These are phyloP conservation scores for Gasterosteus aculeatus DNA, from an alignment of 2,113 vertebrate genomes.

Conservation along the genomic window DNA sequence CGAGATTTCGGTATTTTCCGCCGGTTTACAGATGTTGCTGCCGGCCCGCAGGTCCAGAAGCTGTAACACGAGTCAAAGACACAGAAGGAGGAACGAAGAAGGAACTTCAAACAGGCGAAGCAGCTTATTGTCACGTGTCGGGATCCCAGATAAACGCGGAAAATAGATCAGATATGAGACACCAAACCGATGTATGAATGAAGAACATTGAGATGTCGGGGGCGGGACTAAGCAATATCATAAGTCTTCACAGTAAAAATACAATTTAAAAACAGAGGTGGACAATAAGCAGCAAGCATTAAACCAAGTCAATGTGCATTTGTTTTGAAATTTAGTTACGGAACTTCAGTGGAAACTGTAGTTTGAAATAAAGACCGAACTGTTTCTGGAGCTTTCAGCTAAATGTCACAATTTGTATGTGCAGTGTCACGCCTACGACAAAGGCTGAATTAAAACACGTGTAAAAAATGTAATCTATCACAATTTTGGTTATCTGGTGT, in stretches of 20 bases:
- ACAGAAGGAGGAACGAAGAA: constrained; percentile 7
- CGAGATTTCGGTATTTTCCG: constrained; percentile 93
- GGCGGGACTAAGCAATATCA: not conserved
- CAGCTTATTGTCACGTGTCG: constrained; percentile 86
- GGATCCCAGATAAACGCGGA: constrained; percentile 44
- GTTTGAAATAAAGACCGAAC: too few relatives aligned
- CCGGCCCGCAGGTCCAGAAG: constrained; percentile 80
- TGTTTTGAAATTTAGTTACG: too few relatives aligned
- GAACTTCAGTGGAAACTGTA: too few relatives aligned
- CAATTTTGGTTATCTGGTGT: not conserved
- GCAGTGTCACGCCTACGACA: too few relatives aligned
- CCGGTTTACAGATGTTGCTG: constrained; percentile 91
- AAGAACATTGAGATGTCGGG: not conserved
- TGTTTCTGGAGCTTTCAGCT: too few relatives aligned
- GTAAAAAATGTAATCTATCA: not conserved
- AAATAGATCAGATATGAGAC: not conserved
- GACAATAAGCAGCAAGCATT: too few relatives aligned
- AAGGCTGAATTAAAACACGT: too few relatives aligned
- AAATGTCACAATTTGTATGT: too few relatives aligned
- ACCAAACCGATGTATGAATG: not conserved
- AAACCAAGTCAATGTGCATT: too few relatives aligned
- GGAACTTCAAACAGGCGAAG: constrained; percentile 83
- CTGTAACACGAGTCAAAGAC: constrained; percentile 85
- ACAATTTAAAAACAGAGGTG: not conserved
- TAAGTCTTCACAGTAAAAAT: not conserved